phyloP scores from a whole-genome alignment of 2,113 vertebrate genomes.

The Chinchilla lanigera region DNA sequence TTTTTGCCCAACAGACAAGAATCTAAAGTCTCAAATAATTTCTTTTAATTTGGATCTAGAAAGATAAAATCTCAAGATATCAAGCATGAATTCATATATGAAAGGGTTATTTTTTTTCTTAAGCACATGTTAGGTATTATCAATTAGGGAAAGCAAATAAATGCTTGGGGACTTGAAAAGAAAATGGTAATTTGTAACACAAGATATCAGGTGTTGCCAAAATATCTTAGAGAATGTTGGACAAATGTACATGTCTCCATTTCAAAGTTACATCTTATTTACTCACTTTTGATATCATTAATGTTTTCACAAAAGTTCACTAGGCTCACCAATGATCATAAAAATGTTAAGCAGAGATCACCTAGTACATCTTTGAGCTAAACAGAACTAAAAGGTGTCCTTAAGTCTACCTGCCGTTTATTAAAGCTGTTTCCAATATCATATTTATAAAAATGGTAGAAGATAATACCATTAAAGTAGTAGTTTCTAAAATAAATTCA shows the following conservation, averaged over 20 bases:
- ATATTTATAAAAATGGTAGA: background rate
- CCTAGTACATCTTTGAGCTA: background rate
- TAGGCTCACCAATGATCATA: background rate
- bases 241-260: background rate
- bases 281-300: background rate
- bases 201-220: background rate
- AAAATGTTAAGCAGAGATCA: background rate
- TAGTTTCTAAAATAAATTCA: background rate
- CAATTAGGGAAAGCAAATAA: background rate
- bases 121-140: constrained; percentile 7
- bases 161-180: background rate
- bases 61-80: background rate
- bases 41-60: background rate
- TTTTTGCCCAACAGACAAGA: background rate
- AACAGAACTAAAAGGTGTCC: background rate
- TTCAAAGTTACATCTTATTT: background rate
- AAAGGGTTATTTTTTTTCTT: background rate
- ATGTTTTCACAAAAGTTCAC: background rate
- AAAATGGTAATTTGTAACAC: background rate
- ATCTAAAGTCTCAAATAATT: background rate
- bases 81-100: background rate
- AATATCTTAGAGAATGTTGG: background rate
- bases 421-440: background rate
- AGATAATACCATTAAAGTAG: background rate
- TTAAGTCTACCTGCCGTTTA: background rate